Evolutionary conservation across 1,140 invertebrate species (phyloP), one percentile per base, ranked within the genome.

Genomic region (Ceratina japonica): DNA sequence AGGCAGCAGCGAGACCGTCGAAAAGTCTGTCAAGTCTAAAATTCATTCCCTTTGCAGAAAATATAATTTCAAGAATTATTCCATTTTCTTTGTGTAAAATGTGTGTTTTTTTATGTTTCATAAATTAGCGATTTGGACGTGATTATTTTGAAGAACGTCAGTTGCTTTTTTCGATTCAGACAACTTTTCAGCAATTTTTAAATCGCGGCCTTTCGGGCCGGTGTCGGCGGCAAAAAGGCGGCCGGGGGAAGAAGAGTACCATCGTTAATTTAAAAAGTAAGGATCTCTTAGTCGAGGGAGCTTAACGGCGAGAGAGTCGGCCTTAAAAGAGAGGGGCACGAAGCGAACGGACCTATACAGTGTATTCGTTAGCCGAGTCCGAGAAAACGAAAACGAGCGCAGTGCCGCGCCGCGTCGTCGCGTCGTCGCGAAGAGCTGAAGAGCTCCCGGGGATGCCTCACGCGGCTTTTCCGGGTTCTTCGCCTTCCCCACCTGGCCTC

Each of bases 191-290:
- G 24, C 54, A 37, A 77, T 77, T 77, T 71, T 54, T 27, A 62
- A 77, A 71, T 71, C 58, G 75, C 5, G 20, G 52, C 44, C 27
- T 31, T 31, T 10, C 16, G 20, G 31, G 49, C 59, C 59, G 37
- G 68, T 31, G 69, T 22, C n/a, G 59, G 59, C 31, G 8, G 49
- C 56, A 78, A 79, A 79, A 79, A 58, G 69, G 51, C 31, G 5
- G 44, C 20, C 49, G 0, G 18, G 31, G 61, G 18, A 79, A 79
- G 76, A 31, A 31, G 27, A 31, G 27, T 73, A 65, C 51, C 76
- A 64, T 79, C 76, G 69, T 79, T 79, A 79, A 79, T 79, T 79
- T 65, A 73, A 78, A 78, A 78, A 78, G 76, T 72, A 72, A 78
- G 69, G 70, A 65, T 78, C 76, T 73, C 69, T 73, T 78, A 73